Conservation (phyloP, 2,888 invertebrate genomes). For the Meloe dianella region DNA sequence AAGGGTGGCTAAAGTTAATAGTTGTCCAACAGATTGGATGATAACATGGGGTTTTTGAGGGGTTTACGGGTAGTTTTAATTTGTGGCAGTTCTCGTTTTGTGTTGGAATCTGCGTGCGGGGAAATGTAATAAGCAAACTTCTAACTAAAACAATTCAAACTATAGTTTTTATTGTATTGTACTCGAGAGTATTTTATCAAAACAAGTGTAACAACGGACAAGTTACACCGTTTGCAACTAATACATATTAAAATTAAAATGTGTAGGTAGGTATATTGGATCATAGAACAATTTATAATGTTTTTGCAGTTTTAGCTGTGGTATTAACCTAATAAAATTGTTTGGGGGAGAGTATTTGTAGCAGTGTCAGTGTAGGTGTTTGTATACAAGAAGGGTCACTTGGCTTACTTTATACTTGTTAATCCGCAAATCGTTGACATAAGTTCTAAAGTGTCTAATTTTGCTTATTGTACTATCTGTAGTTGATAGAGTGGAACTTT, state of each 20-base stretch:
- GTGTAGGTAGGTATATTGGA: not conserved
- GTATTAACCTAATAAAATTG: no score
- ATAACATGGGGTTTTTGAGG: not conserved
- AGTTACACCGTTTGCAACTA: slow-evolving; percentile 11
- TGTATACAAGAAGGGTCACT: no score
- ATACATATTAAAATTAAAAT: not conserved
- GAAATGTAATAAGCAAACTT: slow-evolving; percentile 47
- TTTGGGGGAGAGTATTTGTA: no score
- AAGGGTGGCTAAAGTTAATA: not conserved
- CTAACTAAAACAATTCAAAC: slow-evolving; percentile 43
- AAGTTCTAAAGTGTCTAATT: no score
- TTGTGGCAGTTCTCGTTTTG: slow-evolving; percentile 41
- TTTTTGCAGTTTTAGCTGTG: not conserved
- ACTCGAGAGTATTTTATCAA: slow-evolving; percentile 44
- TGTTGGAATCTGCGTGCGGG: slow-evolving; percentile 39
- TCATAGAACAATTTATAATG: not conserved
- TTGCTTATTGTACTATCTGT: no score
- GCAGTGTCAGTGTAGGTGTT: no score
- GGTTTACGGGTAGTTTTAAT: slow-evolving; percentile 39
- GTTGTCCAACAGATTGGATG: not conserved
- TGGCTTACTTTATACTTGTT: no score
- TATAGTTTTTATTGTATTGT: slow-evolving; percentile 47
- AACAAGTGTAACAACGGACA: slow-evolving; percentile 36
- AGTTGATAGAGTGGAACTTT: no score
- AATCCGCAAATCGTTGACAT: no score